Percentiles rank a stretch among this genome's conserved stretches.
Evolutionary conservation across 2,888 invertebrate genomes (phyloP).

Genomic region (Arge pagana): DNA sequence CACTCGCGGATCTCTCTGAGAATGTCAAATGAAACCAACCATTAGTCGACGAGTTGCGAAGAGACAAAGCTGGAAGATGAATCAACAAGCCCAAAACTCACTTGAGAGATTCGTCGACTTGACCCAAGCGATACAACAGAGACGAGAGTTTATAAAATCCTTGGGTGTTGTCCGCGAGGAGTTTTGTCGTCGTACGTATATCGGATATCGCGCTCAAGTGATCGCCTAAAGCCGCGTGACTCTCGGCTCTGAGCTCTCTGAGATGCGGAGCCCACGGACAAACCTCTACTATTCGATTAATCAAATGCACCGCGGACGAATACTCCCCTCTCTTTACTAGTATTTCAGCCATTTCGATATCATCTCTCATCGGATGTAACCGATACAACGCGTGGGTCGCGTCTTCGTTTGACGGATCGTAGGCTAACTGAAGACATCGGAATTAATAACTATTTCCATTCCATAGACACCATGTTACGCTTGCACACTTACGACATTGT

Average conservation of each 20-base stretch:
- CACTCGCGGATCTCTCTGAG: constrained; percentile 91
- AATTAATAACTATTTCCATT: neutral
- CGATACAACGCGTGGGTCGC: constrained; percentile 70
- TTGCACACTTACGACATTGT: constrained; percentile 75
- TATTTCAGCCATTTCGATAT: constrained; percentile 69
- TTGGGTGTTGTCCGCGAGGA: constrained; percentile 89
- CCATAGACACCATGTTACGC: neutral
- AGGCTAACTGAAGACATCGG: constrained; percentile 60
- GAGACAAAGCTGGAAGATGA: neutral
- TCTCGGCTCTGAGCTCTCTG: constrained; percentile 84
- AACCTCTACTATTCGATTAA: constrained; percentile 73
- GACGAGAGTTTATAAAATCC: constrained; percentile 83
- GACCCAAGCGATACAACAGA: constrained; percentile 87
- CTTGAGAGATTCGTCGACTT: constrained; percentile 88
- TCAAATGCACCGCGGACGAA: constrained; percentile 65
- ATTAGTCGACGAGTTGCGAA: neutral
- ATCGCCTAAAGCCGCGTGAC: constrained; percentile 79
- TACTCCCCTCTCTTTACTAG: constrained; percentile 64
- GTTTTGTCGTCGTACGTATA: constrained; percentile 85
- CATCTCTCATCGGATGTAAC: constrained; percentile 68
- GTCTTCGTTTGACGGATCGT: constrained; percentile 79
- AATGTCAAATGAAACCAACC: constrained; percentile 28
- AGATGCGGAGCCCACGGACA: constrained; percentile 90
- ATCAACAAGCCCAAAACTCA: constrained; percentile 50
- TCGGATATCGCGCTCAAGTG: constrained; percentile 87